phyloP scores from a whole-genome alignment of 2,113 vertebrate species.

The Australoheros scitulus region DNA sequence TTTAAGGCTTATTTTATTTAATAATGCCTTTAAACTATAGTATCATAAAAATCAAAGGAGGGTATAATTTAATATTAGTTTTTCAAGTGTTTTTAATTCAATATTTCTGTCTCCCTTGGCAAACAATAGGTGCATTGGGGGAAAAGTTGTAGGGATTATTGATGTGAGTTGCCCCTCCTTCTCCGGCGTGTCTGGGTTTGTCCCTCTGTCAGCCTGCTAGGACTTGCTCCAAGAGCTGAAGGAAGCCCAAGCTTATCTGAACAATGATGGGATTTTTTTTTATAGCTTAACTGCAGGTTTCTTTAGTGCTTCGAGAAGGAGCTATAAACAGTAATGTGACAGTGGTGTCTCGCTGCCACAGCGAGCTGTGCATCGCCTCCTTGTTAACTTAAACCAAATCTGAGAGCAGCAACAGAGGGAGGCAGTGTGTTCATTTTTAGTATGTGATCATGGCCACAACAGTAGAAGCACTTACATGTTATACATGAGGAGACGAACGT shows the following conservation, averaged over 20 bases:
- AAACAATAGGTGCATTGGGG: constrained; percentile 11
- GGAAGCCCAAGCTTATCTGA: constrained; percentile 55
- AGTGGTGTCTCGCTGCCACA: constrained; percentile 5
- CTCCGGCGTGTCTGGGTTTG: constrained; percentile 62
- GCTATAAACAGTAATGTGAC: constrained; percentile 17
- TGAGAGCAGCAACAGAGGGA: not conserved
- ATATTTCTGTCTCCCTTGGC: not conserved
- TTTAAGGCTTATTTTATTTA: not conserved
- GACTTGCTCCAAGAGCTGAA: constrained; percentile 72
- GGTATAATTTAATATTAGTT: not conserved
- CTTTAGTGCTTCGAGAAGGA: constrained; percentile 8
- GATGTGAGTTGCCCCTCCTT: constrained; percentile 56
- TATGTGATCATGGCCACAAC: constrained; percentile 8
- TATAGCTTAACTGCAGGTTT: constrained; percentile 52
- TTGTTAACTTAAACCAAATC: constrained; percentile 21
- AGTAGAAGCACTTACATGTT: not conserved
- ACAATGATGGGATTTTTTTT: constrained; percentile 47
- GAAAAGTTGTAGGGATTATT: constrained; percentile 30
- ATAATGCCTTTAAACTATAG: not conserved
- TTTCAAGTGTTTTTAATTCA: constrained; percentile 5
- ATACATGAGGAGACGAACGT: not conserved
- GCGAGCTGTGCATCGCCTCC: constrained; percentile 12
- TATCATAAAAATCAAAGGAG: not conserved
- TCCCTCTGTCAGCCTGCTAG: constrained; percentile 63
- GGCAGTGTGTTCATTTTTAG: not conserved